These are phyloP conservation scores for Eurosta solidaginis DNA, from an alignment of 1,140 invertebrate genomes.

Conservation along the genomic window DNA sequence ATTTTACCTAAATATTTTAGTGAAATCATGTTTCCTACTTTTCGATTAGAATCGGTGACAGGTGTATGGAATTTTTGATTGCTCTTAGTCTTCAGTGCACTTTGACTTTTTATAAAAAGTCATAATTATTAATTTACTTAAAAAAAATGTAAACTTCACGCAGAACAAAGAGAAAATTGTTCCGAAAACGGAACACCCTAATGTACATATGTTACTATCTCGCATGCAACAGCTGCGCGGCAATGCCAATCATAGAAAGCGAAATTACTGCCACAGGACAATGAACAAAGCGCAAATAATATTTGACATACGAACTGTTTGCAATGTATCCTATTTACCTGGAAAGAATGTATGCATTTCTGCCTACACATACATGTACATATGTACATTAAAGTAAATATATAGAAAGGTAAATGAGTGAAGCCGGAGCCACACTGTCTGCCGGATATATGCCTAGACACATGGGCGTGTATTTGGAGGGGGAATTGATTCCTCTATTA, in stretches of 20 bases:
- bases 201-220: background rate
- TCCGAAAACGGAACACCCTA: background rate
- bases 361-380: background rate
- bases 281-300: slow-evolving; percentile 22
- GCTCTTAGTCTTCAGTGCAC: too few relatives aligned
- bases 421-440: background rate
- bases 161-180: too few relatives aligned
- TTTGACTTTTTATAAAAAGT: too few relatives aligned
- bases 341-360: too few relatives aligned
- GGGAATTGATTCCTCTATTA: too few relatives aligned
- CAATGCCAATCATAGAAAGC: background rate
- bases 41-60: too few relatives aligned
- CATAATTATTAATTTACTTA: too few relatives aligned
- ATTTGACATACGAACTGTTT: slow-evolving; percentile 18
- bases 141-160: too few relatives aligned
- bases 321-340: background rate
- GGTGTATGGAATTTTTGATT: too few relatives aligned
- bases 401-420: background rate
- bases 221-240: slow-evolving; percentile 14
- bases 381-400: background rate
- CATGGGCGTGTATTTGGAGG: background rate
- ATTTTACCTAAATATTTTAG: too few relatives aligned
- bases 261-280: slow-evolving; percentile 33
- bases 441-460: background rate
- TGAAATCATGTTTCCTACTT: too few relatives aligned